Conservation (phyloP, 2,113 vertebrate genomes). For the Ancistrus triradiatus region DNA sequence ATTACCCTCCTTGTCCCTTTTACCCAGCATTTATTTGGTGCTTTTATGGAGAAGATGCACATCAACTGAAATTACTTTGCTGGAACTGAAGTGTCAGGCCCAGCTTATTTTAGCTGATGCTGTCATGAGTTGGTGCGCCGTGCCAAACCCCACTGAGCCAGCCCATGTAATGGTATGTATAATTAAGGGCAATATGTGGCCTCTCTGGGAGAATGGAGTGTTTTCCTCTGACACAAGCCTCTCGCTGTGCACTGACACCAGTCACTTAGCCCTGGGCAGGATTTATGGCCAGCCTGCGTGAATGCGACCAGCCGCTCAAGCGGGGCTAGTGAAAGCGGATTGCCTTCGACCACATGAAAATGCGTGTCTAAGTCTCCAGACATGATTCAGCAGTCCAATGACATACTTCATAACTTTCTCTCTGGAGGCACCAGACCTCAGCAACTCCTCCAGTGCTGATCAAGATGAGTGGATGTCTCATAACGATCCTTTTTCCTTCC, state of each 20-base stretch:
- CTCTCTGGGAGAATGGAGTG: slow-evolving; percentile 8
- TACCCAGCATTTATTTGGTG: neutral
- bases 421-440: slow-evolving; percentile 49
- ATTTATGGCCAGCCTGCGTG: slow-evolving; percentile 34
- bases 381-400: slow-evolving; percentile 61
- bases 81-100: slow-evolving; percentile 20
- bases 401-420: slow-evolving; percentile 55
- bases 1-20: neutral
- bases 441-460: slow-evolving; percentile 19
- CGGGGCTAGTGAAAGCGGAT: slow-evolving; percentile 46
- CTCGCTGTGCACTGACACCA: slow-evolving; percentile 32
- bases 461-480: slow-evolving; percentile 30
- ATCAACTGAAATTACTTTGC: slow-evolving; percentile 10
- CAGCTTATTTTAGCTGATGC: slow-evolving; percentile 26
- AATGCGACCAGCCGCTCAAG: slow-evolving; percentile 36
- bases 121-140: slow-evolving; percentile 17
- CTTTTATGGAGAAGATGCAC: neutral
- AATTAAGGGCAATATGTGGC: slow-evolving; percentile 35
- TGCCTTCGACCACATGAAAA: slow-evolving; percentile 64
- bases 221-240: slow-evolving; percentile 28
- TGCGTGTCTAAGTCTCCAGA: slow-evolving; percentile 55
- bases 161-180: slow-evolving; percentile 25
- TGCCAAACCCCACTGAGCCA: slow-evolving; percentile 25
- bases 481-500: slow-evolving; percentile 34
- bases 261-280: slow-evolving; percentile 24